Percentiles rank a stretch among this genome's conserved stretches.
These are phyloP conservation scores for Cyaniris semiargus DNA, from an alignment of 2,888 invertebrate species.

Conservation along the genomic window DNA sequence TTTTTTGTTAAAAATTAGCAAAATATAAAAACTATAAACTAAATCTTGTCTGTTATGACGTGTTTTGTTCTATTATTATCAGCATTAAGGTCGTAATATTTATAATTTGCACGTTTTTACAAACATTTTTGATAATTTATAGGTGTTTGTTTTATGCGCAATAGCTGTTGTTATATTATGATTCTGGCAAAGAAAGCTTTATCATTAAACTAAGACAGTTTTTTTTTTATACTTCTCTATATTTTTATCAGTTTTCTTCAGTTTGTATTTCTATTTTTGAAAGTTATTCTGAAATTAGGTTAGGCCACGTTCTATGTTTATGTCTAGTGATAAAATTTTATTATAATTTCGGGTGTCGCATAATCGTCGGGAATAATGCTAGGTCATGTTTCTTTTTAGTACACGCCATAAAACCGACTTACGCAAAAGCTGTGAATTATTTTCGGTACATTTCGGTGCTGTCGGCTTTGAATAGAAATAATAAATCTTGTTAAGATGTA, in stretches of 20 bases:
- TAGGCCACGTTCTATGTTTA: background rate
- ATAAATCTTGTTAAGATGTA: background rate
- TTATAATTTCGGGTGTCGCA: conserved; percentile 38
- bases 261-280: background rate
- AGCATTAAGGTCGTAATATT: background rate
- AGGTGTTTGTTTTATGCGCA: background rate
- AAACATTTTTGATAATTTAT: background rate
- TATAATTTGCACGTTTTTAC: background rate
- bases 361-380: conserved; percentile 40
- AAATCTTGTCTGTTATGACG: background rate
- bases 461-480: background rate
- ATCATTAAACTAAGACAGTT: background rate
- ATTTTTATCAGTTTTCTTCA: background rate
- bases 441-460: conserved; percentile 10
- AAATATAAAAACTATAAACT: background rate
- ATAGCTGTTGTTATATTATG: background rate
- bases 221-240: background rate
- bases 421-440: background rate
- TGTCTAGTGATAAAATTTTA: background rate
- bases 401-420: conserved; percentile 28
- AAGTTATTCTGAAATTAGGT: background rate
- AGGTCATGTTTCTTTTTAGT: conserved; percentile 40
- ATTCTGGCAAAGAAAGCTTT: background rate
- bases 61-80: background rate
- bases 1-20: no score